Percentiles rank a stretch among this genome's conserved stretches.
Evolutionary conservation across 1,140 invertebrate species (phyloP).

Genomic region (Trachymyrmex septentrionalis): DNA sequence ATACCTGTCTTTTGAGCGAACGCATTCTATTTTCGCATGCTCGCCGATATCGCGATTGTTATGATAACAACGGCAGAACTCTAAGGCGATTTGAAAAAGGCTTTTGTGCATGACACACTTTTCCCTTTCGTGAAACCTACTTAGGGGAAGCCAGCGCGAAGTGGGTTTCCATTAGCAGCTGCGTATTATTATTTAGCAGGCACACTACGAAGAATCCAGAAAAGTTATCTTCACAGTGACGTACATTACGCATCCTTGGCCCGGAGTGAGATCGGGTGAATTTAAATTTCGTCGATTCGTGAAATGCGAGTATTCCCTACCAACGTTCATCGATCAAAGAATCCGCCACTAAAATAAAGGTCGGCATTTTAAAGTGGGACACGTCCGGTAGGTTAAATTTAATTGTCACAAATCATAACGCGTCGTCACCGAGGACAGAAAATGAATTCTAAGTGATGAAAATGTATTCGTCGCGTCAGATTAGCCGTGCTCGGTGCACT

Average conservation of each 20-base stretch:
- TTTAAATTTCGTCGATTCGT: constrained; percentile 34
- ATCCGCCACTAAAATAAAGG: constrained; percentile 29
- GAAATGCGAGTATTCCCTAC: neutral
- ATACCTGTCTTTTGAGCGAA: neutral
- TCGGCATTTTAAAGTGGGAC: constrained; percentile 26
- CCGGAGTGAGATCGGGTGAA: neutral
- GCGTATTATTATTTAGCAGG: constrained; percentile 75
- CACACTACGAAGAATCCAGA: constrained; percentile 67
- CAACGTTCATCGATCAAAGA: neutral
- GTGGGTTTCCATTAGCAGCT: constrained; percentile 76
- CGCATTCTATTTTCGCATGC: constrained; percentile 27
- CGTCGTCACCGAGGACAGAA: neutral
- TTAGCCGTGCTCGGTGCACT: neutral
- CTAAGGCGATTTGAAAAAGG: constrained; percentile 76
- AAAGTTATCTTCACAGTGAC: constrained; percentile 68
- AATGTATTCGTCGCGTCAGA: constrained; percentile 36
- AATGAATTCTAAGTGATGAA: constrained; percentile 25
- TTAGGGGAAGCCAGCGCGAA: constrained; percentile 71
- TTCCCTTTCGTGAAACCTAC: constrained; percentile 74
- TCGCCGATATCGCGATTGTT: constrained; percentile 48
- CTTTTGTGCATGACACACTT: constrained; percentile 77
- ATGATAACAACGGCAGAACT: constrained; percentile 57
- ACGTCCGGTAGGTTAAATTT: constrained; percentile 34
- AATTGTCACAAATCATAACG: constrained; percentile 24
- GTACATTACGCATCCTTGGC: constrained; percentile 17